Evolutionary conservation across 2,888 invertebrate species (phyloP).

Genomic region (Drosophila limbata): DNA sequence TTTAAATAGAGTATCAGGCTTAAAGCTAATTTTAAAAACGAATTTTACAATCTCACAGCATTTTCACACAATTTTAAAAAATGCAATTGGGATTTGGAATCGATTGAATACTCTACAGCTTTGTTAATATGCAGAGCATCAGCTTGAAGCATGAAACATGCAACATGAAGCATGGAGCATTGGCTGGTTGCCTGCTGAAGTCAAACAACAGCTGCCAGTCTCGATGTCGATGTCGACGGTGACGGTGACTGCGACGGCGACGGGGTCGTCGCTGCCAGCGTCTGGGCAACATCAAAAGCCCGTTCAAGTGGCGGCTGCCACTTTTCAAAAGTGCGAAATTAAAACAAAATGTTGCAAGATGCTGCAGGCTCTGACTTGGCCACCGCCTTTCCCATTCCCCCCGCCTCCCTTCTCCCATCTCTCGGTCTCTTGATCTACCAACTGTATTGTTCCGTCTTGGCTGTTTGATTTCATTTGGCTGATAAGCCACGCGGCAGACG

Average conservation of each 20-base stretch:
- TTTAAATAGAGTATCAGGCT: not conserved
- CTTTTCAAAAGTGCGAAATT: slow-evolving; percentile 76
- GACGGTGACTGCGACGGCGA: slow-evolving; percentile 10
- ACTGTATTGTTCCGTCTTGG: slow-evolving; percentile 41
- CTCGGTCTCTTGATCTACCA: slow-evolving; percentile 1
- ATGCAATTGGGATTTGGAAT: not conserved
- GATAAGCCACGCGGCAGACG: slow-evolving; percentile 58
- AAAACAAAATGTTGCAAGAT: slow-evolving; percentile 78
- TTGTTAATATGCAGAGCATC: slow-evolving; percentile 13
- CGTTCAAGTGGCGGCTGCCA: slow-evolving; percentile 74
- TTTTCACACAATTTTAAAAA: not conserved
- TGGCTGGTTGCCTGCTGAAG: slow-evolving; percentile 44
- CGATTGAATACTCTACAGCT: not conserved
- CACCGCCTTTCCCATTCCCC: slow-evolving; percentile 3
- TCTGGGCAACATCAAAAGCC: slow-evolving; percentile 71
- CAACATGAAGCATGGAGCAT: slow-evolving; percentile 22
- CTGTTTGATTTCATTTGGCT: slow-evolving; percentile 67
- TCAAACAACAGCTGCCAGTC: slow-evolving; percentile 58
- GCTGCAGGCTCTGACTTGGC: slow-evolving; percentile 63
- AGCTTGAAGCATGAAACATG: slow-evolving; percentile 11
- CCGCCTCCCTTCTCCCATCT: not conserved
- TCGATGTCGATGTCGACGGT: slow-evolving; percentile 5
- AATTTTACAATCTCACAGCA: not conserved
- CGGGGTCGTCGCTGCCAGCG: slow-evolving; percentile 38
- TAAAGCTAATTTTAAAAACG: not conserved